Conservation (phyloP, 2,888 invertebrate genomes). For the Aricia artaxerxes region DNA sequence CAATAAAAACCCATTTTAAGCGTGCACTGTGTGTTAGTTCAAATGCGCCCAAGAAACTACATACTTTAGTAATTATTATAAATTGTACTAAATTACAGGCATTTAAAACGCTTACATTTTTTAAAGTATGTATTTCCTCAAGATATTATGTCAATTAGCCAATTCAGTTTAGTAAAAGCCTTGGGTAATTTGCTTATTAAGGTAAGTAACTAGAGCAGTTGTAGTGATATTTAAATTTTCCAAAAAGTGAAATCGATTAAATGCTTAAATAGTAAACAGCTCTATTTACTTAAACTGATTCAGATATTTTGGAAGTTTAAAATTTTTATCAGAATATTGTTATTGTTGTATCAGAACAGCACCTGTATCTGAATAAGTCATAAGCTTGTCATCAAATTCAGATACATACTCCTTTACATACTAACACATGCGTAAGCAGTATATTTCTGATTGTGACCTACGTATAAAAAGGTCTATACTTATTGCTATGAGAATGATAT, state of each 20-base stretch:
- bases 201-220: neutral
- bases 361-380: neutral
- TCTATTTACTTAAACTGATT: neutral
- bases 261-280: neutral
- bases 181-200: neutral
- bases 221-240: neutral
- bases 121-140: neutral
- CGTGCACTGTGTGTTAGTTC: constrained; percentile 22
- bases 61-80: neutral
- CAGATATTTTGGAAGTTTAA: neutral
- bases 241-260: neutral
- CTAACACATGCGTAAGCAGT: constrained; percentile 8
- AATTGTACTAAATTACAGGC: neutral
- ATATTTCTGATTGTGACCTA: constrained; percentile 3
- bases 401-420: neutral
- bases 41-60: constrained; percentile 9
- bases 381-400: neutral
- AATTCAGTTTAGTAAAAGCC: neutral
- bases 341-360: neutral
- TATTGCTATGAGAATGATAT: neutral
- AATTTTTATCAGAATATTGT: neutral
- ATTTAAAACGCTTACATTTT: neutral
- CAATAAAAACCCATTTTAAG: neutral
- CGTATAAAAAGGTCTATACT: neutral
- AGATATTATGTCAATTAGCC: neutral